Conservation (phyloP, 2,797 vertebrate genomes). For the Girardinus metallicus region DNA sequence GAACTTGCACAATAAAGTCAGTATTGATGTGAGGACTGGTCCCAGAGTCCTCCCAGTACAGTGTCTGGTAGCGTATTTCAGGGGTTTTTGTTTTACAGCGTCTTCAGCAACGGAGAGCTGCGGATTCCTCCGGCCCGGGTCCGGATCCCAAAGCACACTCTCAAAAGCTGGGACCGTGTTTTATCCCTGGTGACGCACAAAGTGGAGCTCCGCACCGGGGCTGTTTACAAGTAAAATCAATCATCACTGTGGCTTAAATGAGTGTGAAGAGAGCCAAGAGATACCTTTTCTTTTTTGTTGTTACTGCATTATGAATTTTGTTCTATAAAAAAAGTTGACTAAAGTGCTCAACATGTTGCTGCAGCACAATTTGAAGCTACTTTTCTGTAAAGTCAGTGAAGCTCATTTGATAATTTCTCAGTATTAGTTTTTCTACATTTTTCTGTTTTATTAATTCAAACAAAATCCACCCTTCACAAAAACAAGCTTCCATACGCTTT, state of each 20-base stretch:
- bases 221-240: conserved; percentile 68
- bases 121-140: conserved; percentile 73
- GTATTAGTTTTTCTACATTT: neutral
- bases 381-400: neutral
- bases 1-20: conserved; percentile 80
- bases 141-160: conserved; percentile 79
- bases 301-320: neutral
- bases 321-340: neutral
- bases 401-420: neutral
- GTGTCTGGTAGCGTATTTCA: neutral
- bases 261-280: neutral
- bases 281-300: neutral
- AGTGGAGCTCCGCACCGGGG: conserved; percentile 73
- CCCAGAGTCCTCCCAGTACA: neutral
- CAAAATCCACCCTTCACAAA: neutral
- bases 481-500: neutral
- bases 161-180: conserved; percentile 77
- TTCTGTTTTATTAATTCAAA: neutral
- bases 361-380: neutral
- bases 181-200: conserved; percentile 79
- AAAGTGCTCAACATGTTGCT: neutral
- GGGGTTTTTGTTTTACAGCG: conserved; percentile 49
- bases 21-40: conserved; percentile 52
- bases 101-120: conserved; percentile 81
- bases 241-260: neutral